Conservation (phyloP, 2,888 invertebrate genomes). For the Ellobium chinense region DNA sequence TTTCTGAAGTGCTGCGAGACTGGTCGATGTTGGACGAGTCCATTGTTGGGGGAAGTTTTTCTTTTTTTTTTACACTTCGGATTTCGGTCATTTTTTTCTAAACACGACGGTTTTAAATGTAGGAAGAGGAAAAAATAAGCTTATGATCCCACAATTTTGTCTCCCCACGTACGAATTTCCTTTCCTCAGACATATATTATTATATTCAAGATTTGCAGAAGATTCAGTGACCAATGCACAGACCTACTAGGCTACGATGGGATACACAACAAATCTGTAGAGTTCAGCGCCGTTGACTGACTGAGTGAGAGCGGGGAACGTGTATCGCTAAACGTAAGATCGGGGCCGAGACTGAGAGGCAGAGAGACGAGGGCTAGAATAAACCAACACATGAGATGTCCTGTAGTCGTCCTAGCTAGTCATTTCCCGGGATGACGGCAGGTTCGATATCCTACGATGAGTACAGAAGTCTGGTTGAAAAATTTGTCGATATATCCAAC, state of each 20-base stretch:
- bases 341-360: not conserved
- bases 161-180: no score
- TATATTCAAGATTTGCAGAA: no score
- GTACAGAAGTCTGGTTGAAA: slow-evolving; percentile 77
- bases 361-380: not conserved
- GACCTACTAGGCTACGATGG: no score
- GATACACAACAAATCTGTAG: not conserved
- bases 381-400: slow-evolving; percentile 13
- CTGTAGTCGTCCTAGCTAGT: slow-evolving; percentile 1
- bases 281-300: no score
- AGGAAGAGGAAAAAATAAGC: not conserved
- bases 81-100: slow-evolving; percentile 13
- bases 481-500: slow-evolving; percentile 75
- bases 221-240: no score
- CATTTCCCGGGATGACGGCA: slow-evolving; percentile 60
- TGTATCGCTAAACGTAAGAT: not conserved
- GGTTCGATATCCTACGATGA: slow-evolving; percentile 78
- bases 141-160: no score
- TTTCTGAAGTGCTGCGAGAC: slow-evolving; percentile 72
- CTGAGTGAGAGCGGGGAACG: not conserved
- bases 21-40: slow-evolving; percentile 52
- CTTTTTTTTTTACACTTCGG: slow-evolving; percentile 11
- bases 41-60: slow-evolving; percentile 18
- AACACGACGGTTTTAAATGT: slow-evolving; percentile 24
- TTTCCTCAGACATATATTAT: no score